These are phyloP conservation scores for Phortica okadai DNA, from an alignment of 2,888 invertebrate genomes.

Conservation along the genomic window DNA sequence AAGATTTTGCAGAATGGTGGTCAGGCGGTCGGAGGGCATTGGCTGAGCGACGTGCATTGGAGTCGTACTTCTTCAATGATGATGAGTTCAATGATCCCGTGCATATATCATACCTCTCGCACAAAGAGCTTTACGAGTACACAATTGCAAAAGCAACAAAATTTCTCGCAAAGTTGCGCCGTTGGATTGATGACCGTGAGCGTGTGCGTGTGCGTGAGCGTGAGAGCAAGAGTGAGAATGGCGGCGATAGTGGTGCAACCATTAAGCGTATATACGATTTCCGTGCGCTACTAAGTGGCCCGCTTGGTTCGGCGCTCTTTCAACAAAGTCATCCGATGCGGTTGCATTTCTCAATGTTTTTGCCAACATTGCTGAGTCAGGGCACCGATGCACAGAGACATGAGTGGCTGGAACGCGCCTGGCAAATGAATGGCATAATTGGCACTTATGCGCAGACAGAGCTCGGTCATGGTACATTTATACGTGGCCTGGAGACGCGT, in stretches of 20 bases:
- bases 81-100: slow-evolving; percentile 60
- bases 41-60: slow-evolving; percentile 58
- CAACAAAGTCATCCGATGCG: slow-evolving; percentile 77
- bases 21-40: slow-evolving; percentile 59
- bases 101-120: slow-evolving; percentile 62
- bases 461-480: slow-evolving; percentile 94
- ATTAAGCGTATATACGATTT: slow-evolving; percentile 57
- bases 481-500: slow-evolving; percentile 92
- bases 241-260: slow-evolving; percentile 77
- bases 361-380: slow-evolving; percentile 91
- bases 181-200: slow-evolving; percentile 75
- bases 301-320: slow-evolving; percentile 67
- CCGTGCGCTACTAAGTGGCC: slow-evolving; percentile 63
- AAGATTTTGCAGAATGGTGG: slow-evolving; percentile 71
- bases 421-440: slow-evolving; percentile 87
- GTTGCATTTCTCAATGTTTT: slow-evolving; percentile 94
- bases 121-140: slow-evolving; percentile 67
- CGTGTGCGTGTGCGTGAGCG: slow-evolving; percentile 24
- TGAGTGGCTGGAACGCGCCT: slow-evolving; percentile 89
- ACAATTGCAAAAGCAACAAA: slow-evolving; percentile 63
- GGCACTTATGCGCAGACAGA: slow-evolving; percentile 98
- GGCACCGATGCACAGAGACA: slow-evolving; percentile 90
- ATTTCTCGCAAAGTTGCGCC: slow-evolving; percentile 83
- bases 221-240: slow-evolving; percentile 78
- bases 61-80: slow-evolving; percentile 62